Evolutionary conservation across 2,113 vertebrate species (phyloP).

Genomic region (Ifrita kowaldi): DNA sequence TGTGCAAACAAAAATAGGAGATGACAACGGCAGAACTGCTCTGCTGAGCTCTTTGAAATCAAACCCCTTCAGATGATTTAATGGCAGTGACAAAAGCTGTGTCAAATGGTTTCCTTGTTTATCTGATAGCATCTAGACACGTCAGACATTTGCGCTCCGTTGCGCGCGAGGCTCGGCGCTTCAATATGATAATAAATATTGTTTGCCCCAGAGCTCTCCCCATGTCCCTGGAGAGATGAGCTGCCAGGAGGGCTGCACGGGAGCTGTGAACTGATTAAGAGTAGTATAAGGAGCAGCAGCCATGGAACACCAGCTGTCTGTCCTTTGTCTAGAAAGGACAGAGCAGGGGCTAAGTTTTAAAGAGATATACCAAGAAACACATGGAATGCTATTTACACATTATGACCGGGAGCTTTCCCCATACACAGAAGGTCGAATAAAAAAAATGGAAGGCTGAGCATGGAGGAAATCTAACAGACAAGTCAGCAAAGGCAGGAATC

Average conservation of each 20-base stretch:
- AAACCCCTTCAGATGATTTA: conserved; percentile 2
- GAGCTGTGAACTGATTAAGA: conserved; percentile 27
- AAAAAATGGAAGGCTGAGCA: neutral
- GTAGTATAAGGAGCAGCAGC: neutral
- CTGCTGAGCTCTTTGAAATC: neutral
- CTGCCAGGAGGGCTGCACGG: neutral
- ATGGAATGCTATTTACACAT: neutral
- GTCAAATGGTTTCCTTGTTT: neutral
- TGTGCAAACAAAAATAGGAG: neutral
- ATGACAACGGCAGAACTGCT: neutral
- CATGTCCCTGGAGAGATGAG: neutral
- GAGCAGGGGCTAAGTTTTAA: neutral
- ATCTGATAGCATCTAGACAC: neutral
- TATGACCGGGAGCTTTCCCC: neutral
- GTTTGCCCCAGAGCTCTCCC: neutral
- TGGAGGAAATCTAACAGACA: neutral
- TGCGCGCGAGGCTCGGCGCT: neutral
- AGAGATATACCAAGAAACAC: neutral
- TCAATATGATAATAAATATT: neutral
- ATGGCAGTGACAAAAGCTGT: neutral
- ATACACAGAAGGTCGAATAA: neutral
- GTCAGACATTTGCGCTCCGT: neutral
- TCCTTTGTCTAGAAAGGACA: neutral
- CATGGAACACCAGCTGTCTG: neutral
- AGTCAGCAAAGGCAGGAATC: neutral